These are phyloP conservation scores for Petromus typicus DNA, from an alignment of 2,113 vertebrate species.

Conservation along the genomic window DNA sequence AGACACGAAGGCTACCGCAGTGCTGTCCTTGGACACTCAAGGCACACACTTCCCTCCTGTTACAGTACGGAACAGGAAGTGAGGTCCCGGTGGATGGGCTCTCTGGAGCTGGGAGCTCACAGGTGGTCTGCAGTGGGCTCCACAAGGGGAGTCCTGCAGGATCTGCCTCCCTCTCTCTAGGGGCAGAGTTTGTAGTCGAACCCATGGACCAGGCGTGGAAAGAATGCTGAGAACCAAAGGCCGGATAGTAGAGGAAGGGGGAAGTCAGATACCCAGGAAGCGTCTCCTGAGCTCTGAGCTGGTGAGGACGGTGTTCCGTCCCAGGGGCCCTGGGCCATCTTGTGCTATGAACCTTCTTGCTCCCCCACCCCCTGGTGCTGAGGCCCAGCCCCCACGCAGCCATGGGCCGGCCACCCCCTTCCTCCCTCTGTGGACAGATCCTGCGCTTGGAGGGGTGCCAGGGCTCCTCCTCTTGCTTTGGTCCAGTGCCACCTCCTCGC, in stretches of 20 bases:
- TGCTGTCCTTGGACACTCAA: rapidly evolving
- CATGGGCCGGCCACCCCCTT: not conserved
- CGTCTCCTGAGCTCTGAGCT: not conserved
- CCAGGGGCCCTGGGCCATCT: not conserved
- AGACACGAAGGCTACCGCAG: rapidly evolving
- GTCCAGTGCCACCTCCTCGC: rapidly evolving
- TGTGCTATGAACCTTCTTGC: not conserved
- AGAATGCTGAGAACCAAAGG: not conserved
- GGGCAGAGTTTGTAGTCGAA: rapidly evolving
- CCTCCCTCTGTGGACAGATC: not conserved
- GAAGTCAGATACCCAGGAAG: not conserved
- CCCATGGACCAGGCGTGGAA: rapidly evolving
- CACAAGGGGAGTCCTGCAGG: rapidly evolving
- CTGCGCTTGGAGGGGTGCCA: not conserved
- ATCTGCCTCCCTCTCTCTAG: rapidly evolving
- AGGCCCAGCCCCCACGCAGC: not conserved
- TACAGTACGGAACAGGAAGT: not conserved
- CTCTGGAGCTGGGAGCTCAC: not conserved
- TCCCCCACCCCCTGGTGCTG: too few relatives aligned
- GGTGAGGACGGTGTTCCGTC: not conserved
- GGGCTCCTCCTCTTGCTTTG: not conserved
- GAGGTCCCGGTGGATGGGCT: not conserved
- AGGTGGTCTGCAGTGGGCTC: not conserved
- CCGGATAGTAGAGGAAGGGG: rapidly evolving
- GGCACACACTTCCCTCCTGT: not conserved